A percentile compares a stretch with the other conserved stretches of the same genome.
These are phyloP conservation scores for Zaprionus capensis DNA, from an alignment of 1,140 invertebrate genomes.

Conservation along the genomic window DNA sequence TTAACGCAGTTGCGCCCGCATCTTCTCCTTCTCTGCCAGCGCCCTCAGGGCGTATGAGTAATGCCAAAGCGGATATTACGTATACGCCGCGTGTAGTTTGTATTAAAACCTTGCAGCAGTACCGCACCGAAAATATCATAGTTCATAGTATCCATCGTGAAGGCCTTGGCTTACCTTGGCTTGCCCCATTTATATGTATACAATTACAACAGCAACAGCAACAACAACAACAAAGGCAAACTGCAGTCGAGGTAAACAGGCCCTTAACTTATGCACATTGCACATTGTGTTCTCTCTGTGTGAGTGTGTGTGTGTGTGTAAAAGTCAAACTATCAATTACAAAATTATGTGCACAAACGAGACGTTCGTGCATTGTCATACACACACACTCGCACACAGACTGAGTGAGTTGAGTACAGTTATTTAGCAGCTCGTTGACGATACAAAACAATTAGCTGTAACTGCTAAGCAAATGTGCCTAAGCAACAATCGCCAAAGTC, in stretches of 20 bases:
- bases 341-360: conserved; percentile 70
- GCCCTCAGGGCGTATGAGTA: conserved; percentile 66
- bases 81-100: conserved; percentile 27
- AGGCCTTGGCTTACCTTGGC: conserved; percentile 43
- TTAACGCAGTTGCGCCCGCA: conserved; percentile 17
- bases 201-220: conserved; percentile 57
- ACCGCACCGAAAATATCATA: conserved; percentile 42
- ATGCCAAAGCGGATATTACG: conserved; percentile 46
- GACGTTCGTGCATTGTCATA: conserved; percentile 46
- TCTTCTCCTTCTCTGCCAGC: neutral
- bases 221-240: conserved; percentile 40
- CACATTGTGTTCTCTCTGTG: neutral
- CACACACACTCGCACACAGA: conserved; percentile 32
- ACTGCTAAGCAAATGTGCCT: conserved; percentile 58
- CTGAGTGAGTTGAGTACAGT: conserved; percentile 14
- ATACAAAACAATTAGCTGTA: conserved; percentile 71
- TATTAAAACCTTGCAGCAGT: conserved; percentile 7
- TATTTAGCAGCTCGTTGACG: conserved; percentile 38
- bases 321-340: conserved; percentile 81
- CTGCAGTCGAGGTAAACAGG: conserved; percentile 36
- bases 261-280: conserved; percentile 72
- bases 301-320: neutral
- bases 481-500: conserved; percentile 40
- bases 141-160: conserved; percentile 35
- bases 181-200: conserved; percentile 71